These are phyloP conservation scores for Rhamphomyia laevipes DNA, from an alignment of 2,888 invertebrate genomes.

Conservation along the genomic window DNA sequence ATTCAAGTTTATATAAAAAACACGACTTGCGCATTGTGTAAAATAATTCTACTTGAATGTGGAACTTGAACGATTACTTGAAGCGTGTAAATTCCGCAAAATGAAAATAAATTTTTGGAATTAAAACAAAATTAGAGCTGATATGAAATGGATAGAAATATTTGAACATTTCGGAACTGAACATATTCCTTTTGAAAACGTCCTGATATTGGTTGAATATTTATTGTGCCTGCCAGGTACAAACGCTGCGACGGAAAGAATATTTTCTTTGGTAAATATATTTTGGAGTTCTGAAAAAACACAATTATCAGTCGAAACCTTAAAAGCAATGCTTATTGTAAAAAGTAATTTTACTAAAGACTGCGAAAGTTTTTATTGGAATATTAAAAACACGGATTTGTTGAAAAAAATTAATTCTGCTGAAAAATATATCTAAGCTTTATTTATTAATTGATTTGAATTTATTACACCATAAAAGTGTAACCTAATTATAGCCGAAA, in stretches of 20 bases:
- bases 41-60: no score
- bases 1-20: no score
- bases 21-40: no score
- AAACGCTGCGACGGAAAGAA: no score
- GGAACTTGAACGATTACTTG: no score
- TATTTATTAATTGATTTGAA: background rate
- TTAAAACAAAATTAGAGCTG: background rate
- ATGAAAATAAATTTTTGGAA: conserved; percentile 1
- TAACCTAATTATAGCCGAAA: background rate
- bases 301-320: background rate
- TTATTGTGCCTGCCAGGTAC: background rate
- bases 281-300: background rate
- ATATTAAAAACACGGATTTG: background rate
- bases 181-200: background rate
- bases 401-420: background rate
- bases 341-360: background rate
- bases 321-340: background rate
- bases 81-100: no score
- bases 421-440: background rate
- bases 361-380: background rate
- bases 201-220: background rate
- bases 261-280: background rate
- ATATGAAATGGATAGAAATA: conserved; percentile 3
- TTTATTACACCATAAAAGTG: no score
- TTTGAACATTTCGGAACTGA: background rate